A percentile compares a stretch with the other conserved stretches of the same genome.
phyloP scores from a whole-genome alignment of 2,888 invertebrate genomes.

The Agriopis marginaria region DNA sequence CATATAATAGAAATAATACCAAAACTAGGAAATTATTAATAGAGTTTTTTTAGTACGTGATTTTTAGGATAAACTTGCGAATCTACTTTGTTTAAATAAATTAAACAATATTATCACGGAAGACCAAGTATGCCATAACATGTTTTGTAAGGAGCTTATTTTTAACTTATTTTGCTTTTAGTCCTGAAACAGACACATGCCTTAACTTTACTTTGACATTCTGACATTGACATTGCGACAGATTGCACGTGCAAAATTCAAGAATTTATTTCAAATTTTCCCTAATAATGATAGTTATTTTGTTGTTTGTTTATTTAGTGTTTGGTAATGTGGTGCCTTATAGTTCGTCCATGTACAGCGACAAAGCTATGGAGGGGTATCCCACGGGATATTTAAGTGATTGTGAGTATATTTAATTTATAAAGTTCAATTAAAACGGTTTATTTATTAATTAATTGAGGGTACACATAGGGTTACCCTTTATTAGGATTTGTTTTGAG shows the following conservation, averaged over 20 bases:
- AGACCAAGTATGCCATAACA: too few relatives aligned
- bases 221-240: constrained; percentile 11
- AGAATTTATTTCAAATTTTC: background rate
- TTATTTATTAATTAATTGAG: background rate
- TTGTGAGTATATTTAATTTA: constrained; percentile 62
- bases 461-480: too few relatives aligned
- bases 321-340: constrained; percentile 41
- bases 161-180: background rate
- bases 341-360: constrained; percentile 56
- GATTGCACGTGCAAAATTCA: constrained; percentile 16
- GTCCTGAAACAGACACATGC: background rate
- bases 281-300: background rate
- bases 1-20: too few relatives aligned
- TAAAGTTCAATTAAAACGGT: background rate
- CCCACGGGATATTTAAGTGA: constrained; percentile 66
- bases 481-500: too few relatives aligned
- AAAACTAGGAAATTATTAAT: too few relatives aligned
- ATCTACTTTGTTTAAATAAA: too few relatives aligned
- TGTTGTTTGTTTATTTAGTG: constrained; percentile 21
- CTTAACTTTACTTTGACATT: background rate
- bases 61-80: too few relatives aligned
- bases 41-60: too few relatives aligned
- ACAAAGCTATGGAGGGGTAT: constrained; percentile 66
- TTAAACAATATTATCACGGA: too few relatives aligned
- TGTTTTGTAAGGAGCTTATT: too few relatives aligned